Evolutionary conservation across 2,888 invertebrate species (phyloP).

Genomic region (Theretra japonica): DNA sequence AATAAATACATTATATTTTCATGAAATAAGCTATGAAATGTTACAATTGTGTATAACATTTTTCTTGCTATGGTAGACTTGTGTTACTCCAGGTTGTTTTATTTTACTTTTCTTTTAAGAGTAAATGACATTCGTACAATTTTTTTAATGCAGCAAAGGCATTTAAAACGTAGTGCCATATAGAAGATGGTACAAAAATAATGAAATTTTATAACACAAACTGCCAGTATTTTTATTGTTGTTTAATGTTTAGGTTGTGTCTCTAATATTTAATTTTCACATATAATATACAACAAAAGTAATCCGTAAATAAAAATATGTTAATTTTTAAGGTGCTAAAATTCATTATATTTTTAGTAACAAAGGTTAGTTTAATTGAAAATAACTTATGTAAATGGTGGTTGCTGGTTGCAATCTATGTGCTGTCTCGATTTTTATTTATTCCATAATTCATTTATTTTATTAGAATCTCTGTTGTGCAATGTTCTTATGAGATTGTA

Average conservation of each 20-base stretch:
- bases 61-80: not conserved
- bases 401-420: conserved; percentile 2
- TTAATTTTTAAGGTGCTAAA: conserved; percentile 20
- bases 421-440: conserved; percentile 30
- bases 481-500: conserved; percentile 40
- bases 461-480: conserved; percentile 44
- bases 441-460: conserved; percentile 29
- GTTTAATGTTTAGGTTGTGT: conserved; percentile 71
- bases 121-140: not conserved
- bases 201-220: conserved; percentile 42
- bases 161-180: conserved; percentile 7
- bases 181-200: conserved; percentile 30
- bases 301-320: conserved; percentile 17
- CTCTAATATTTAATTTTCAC: conserved; percentile 47
- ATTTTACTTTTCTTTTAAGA: not conserved
- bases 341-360: not conserved
- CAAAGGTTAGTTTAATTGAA: not conserved
- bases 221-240: conserved; percentile 75
- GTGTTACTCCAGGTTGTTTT: not conserved
- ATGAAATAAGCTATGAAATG: not conserved
- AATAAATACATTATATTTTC: not conserved
- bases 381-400: not conserved
- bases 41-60: not conserved
- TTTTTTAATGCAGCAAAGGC: not conserved
- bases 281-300: conserved; percentile 30